Percentiles rank a stretch among this genome's conserved stretches.
Conservation (phyloP, 2,888 invertebrate species). For the Caenorhabditis macrosperma region DNA sequence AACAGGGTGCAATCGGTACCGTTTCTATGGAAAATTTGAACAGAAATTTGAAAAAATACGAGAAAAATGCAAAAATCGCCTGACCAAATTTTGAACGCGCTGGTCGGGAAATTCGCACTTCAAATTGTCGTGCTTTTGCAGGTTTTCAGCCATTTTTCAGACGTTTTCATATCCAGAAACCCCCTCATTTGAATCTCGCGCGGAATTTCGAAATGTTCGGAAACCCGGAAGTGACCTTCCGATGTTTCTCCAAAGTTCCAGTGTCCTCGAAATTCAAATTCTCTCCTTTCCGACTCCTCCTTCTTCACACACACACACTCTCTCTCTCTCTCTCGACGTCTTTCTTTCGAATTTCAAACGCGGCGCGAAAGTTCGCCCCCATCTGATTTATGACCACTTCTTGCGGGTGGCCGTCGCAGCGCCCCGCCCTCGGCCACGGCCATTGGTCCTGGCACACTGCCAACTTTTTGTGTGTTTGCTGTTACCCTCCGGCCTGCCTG, state of each 20-base stretch:
- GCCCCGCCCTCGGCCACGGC: not conserved
- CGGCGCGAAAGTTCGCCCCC: constrained; percentile 8
- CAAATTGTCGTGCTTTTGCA: not conserved
- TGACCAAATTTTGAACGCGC: too few relatives aligned
- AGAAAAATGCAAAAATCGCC: too few relatives aligned
- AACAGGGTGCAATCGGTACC: too few relatives aligned
- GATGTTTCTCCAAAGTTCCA: constrained; percentile 8
- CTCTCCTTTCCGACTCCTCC: not conserved
- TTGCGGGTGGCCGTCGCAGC: constrained; percentile 10
- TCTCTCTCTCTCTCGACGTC: not conserved
- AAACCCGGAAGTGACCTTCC: constrained; percentile 6
- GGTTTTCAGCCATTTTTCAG: not conserved
- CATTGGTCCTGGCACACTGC: constrained; percentile 31
- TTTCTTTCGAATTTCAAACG: constrained; percentile 10
- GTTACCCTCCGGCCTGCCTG: too few relatives aligned
- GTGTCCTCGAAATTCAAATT: constrained; percentile 9
- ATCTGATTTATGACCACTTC: constrained; percentile 13
- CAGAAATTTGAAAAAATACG: too few relatives aligned
- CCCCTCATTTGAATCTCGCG: not conserved
- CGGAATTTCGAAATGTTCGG: not conserved
- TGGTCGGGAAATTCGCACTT: not conserved
- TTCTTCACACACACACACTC: too few relatives aligned
- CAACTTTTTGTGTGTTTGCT: constrained; percentile 24
- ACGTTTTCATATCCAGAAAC: not conserved
- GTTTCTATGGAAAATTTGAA: too few relatives aligned